Conservation (phyloP, 1,140 invertebrate species). For the Drosophila tropicalis region DNA sequence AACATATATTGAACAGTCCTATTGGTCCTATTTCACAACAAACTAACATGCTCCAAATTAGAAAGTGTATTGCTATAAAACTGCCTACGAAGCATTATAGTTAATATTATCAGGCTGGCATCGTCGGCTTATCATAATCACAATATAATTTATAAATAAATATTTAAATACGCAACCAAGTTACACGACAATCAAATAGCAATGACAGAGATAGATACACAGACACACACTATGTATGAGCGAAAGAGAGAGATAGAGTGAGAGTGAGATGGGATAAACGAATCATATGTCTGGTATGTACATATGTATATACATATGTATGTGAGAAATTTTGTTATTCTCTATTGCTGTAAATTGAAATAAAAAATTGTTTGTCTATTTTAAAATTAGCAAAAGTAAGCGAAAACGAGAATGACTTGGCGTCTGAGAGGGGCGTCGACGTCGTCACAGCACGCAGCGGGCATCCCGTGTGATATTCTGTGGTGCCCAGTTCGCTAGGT, state of each 20-base stretch:
- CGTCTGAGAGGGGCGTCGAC: slow-evolving; percentile 36
- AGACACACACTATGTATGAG: too few species aligned
- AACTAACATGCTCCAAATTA: too few species aligned
- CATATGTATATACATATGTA: background rate
- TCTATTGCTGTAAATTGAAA: slow-evolving; percentile 72
- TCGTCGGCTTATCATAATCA: slow-evolving; percentile 67
- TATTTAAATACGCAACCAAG: slow-evolving; percentile 79
- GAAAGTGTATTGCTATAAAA: slow-evolving; percentile 34
- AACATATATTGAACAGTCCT: too few species aligned
- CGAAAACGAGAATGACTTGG: slow-evolving; percentile 70
- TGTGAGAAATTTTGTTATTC: slow-evolving; percentile 15
- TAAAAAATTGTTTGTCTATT: slow-evolving; percentile 79
- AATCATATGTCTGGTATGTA: slow-evolving; percentile 60
- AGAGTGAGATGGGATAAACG: slow-evolving; percentile 1
- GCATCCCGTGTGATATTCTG: background rate
- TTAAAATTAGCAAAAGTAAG: slow-evolving; percentile 77
- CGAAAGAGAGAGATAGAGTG: too few species aligned
- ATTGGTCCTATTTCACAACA: too few species aligned
- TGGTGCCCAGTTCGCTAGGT: background rate
- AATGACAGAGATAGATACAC: slow-evolving; percentile 31
- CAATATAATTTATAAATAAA: slow-evolving; percentile 75
- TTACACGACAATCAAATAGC: slow-evolving; percentile 65
- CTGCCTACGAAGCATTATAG: slow-evolving; percentile 62
- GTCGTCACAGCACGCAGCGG: background rate
- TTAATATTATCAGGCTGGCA: slow-evolving; percentile 63